Conservation (phyloP, 1,140 invertebrate genomes). For the Drosophila tani region DNA sequence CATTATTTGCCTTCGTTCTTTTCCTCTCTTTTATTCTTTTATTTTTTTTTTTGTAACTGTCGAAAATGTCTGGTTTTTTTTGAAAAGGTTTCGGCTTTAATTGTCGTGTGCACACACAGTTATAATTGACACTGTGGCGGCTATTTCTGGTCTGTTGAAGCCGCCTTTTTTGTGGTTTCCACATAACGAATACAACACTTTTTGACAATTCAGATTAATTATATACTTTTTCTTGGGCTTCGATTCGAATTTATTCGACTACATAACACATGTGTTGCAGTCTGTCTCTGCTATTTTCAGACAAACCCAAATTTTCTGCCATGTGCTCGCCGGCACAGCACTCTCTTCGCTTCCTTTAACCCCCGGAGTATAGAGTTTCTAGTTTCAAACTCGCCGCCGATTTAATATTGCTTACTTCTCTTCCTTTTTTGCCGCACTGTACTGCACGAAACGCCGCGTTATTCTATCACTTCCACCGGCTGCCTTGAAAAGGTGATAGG, state of each 20-base stretch:
- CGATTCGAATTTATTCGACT: constrained; percentile 37
- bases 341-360: constrained; percentile 13
- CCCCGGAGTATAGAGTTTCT: constrained; percentile 29
- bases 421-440: constrained; percentile 17
- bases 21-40: constrained; percentile 1
- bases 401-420: constrained; percentile 26
- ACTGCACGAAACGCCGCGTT: constrained; percentile 10
- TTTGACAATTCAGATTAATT: constrained; percentile 40
- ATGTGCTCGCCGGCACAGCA: constrained; percentile 55
- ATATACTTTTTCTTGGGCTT: constrained; percentile 14
- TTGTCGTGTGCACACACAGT: constrained; percentile 24
- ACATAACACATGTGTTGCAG: constrained; percentile 71
- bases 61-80: constrained; percentile 27
- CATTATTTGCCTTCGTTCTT: constrained; percentile 6
- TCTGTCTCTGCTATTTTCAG: constrained; percentile 68
- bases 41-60: constrained; percentile 13
- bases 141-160: constrained; percentile 24
- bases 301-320: constrained; percentile 59
- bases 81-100: constrained; percentile 45
- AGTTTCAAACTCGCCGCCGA: constrained; percentile 13
- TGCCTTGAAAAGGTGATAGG: constrained; percentile 24
- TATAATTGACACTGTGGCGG: constrained; percentile 59
- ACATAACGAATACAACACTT: constrained; percentile 3
- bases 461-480: constrained; percentile 13
- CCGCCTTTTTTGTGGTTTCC: constrained; percentile 15